phyloP scores from a whole-genome alignment of 2,888 invertebrate species.

The Philopedon plagiatum region DNA sequence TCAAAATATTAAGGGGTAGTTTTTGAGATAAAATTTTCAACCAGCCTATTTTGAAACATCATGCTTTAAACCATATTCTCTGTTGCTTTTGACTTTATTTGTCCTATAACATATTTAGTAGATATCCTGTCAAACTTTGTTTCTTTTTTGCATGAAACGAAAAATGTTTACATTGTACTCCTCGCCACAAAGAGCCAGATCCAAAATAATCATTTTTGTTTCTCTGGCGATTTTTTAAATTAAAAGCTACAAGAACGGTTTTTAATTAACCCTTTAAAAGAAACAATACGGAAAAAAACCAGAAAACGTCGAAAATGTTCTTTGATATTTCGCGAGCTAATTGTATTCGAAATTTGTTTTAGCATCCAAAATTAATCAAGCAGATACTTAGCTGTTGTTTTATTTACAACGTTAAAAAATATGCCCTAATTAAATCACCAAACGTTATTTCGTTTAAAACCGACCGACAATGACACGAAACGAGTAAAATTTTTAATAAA shows the following conservation, averaged over 20 bases:
- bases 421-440: conserved; percentile 3
- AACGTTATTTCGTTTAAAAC: conserved; percentile 5
- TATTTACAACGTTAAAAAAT: neutral
- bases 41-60: neutral
- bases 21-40: neutral
- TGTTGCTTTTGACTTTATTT: neutral
- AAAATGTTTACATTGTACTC: too few species aligned
- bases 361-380: too few species aligned
- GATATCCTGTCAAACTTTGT: too few species aligned
- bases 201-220: neutral
- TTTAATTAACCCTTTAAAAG: neutral
- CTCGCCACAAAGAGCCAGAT: neutral
- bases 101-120: too few species aligned
- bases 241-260: neutral
- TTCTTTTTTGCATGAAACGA: too few species aligned
- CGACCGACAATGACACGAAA: conserved; percentile 9
- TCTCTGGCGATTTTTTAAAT: neutral
- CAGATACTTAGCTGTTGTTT: neutral
- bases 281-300: neutral
- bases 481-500: conserved; percentile 38
- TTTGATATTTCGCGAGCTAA: neutral
- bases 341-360: too few species aligned
- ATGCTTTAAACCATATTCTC: neutral
- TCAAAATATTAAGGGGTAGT: neutral
- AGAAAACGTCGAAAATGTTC: neutral